Evolutionary conservation across 2,113 vertebrate genomes (phyloP).

Genomic region (Microtus oregoni): DNA sequence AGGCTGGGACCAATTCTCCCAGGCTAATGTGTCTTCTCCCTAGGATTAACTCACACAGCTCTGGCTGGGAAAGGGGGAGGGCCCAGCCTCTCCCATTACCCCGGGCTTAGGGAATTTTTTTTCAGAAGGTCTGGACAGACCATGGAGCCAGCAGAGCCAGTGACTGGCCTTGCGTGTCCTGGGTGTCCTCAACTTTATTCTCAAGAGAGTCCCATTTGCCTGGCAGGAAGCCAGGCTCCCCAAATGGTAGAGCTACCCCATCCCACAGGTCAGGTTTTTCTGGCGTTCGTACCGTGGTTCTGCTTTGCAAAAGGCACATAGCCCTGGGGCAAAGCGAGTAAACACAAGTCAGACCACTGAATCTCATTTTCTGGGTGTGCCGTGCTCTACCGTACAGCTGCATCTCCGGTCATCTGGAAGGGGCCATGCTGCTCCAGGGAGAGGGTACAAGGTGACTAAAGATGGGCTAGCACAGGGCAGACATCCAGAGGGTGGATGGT

Average conservation of each 20-base stretch:
- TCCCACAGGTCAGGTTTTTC: background rate
- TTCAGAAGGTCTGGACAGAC: background rate
- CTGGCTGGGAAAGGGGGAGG: conserved; percentile 61
- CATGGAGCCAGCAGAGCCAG: background rate
- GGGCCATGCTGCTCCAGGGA: background rate
- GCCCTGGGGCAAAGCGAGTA: background rate
- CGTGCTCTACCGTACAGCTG: fast-evolving
- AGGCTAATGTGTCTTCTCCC: conserved; percentile 66
- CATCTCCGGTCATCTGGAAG: background rate
- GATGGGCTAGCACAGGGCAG: background rate
- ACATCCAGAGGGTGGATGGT: background rate
- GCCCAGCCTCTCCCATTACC: background rate
- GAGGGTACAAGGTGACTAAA: background rate
- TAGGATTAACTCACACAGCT: conserved; percentile 67
- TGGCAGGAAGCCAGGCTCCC: conserved; percentile 19
- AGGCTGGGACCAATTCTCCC: conserved; percentile 77
- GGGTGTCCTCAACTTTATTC: background rate
- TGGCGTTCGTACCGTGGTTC: background rate
- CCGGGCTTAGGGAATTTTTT: background rate
- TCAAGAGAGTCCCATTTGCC: background rate
- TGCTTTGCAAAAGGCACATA: background rate
- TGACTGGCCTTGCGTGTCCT: background rate
- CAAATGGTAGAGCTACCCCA: background rate
- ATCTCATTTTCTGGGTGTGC: background rate
- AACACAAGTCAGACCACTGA: background rate